Conservation (phyloP, 2,888 invertebrate genomes). For the Caenorhabditis sp. region DNA sequence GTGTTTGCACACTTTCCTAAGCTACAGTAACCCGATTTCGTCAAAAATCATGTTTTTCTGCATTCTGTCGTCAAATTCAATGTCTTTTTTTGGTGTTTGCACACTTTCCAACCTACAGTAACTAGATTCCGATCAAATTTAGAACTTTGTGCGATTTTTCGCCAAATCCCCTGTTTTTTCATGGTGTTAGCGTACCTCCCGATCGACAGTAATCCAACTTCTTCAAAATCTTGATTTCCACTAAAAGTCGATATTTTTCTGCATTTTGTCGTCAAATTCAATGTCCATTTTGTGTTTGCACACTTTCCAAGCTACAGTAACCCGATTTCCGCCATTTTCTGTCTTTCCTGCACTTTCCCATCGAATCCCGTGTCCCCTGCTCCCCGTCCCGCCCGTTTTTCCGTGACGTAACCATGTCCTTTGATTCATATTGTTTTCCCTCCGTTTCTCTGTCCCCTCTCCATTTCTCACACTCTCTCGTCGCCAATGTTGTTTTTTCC, state of each 20-base stretch:
- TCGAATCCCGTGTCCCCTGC: neutral
- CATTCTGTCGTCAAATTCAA: neutral
- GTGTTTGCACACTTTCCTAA: too few relatives aligned
- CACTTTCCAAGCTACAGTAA: too few relatives aligned
- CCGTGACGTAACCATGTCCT: neutral
- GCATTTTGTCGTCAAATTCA: conserved; percentile 4
- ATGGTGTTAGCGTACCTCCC: too few relatives aligned
- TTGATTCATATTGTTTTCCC: neutral
- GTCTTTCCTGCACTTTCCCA: too few relatives aligned
- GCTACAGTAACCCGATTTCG: too few relatives aligned
- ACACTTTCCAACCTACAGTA: too few relatives aligned
- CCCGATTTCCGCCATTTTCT: too few relatives aligned
- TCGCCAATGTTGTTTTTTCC: too few relatives aligned
- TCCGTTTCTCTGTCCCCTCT: neutral
- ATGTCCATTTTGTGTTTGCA: neutral
- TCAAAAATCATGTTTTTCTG: too few relatives aligned
- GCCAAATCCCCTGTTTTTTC: neutral
- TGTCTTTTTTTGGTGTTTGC: too few relatives aligned
- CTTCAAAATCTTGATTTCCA: too few relatives aligned
- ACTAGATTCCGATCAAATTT: neutral
- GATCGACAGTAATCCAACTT: too few relatives aligned
- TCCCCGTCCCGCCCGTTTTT: neutral
- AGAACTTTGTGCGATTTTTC: neutral
- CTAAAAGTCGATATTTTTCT: neutral
- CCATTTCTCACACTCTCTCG: neutral